Evolutionary conservation across 2,888 invertebrate genomes (phyloP), one percentile per base, ranked within the genome.

Genomic region (Strigamia transsilvanica): DNA sequence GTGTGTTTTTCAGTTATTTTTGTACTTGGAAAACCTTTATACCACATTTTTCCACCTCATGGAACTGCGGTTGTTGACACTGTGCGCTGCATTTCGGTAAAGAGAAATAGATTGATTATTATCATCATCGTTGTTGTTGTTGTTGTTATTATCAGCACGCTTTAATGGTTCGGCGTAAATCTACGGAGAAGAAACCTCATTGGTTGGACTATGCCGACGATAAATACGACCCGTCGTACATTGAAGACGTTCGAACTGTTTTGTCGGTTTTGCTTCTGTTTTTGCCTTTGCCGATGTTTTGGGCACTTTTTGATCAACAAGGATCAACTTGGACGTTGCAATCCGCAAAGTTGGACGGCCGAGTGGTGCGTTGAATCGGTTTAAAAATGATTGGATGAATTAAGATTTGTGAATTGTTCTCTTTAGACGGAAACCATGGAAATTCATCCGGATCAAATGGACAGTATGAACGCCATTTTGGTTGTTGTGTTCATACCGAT

Each of bases 11-110:
- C 83, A 89, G 88, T 94, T 18, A 90, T 97, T 84, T 98, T 98
- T 87, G 89, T 94, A 46, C 86, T 91, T 80, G 98, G 98, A 2
- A 94, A 92, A 86, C 90, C 90, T 0, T 85, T 93, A 85, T 98
- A 98, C 86, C 91, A 90, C 83, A 92, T 94, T 56, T 92, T 92
- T 85, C 91, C 93, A 73, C 95, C 97, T 0, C 90, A 93, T 82
- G 97, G 96, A 34, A 97, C 97, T 86, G 91, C 98, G 84, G 89
- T 97, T 23, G 91, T 94, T 4, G 90, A 92, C 87, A 95, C 97
- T 0, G 89, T 91, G 23, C 91, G 92, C 84, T 95, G 96, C 87
- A 91, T 96, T 82, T 88, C 90, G 80, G 95, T 96, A 90, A 34
- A 23, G 6, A n/a, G 38, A 34, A n/a, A 7, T 32, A 12, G 3